Base-by-base conservation (phyloP, 2,797 vertebrate species). In the Poecilia wingei region DNA sequence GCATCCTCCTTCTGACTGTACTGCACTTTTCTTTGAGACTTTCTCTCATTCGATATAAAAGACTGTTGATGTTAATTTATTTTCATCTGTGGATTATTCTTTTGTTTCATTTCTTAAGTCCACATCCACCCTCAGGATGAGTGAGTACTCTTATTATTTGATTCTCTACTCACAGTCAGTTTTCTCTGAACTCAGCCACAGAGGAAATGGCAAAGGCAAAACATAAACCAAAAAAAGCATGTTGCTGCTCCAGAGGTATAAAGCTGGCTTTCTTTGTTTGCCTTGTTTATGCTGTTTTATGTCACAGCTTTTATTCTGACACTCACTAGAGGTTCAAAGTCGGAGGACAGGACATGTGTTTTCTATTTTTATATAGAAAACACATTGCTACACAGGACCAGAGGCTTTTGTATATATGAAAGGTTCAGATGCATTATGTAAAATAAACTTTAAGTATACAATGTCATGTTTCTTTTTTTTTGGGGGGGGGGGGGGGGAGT, bases 101-200 rank as follows among this genome's bases (percentile, higher is more conserved):
- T 94, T 92, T 89, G 92, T 91, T 93, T 92, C 87, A 91, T 84
- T 87, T 85, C 92, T 94, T 87, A 94, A 59, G 94, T 94, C 94
- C 93, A 95, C 94, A 95, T 93, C 92, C 87, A 92, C 88, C 92
- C 93, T 73, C 76, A 92, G 94, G 94, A 93, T 94, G 88, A 91
- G 80, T 74, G 84, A 83, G 75, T 83, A 81, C 73, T 74, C 89
- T 93, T 86, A 89, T 90, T 88, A 88, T 83, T 75, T 83, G 76
- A 10, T 45, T 76, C 71, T 84, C 51, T 79, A 88, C 72, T 82
- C 79, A 82, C 77, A 79, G 72, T 88, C 79, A 73, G 87, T 82
- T 81, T 82, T 89, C 74, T 87, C 82, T 84, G 85, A 92, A 92
- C 82, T 84, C 77, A 72, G 87, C 85, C 87, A 78, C 91, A 89